Percentiles rank a stretch among this genome's conserved stretches.
phyloP scores from a whole-genome alignment of 2,113 vertebrate genomes.

The Sphyrna mokarran region DNA sequence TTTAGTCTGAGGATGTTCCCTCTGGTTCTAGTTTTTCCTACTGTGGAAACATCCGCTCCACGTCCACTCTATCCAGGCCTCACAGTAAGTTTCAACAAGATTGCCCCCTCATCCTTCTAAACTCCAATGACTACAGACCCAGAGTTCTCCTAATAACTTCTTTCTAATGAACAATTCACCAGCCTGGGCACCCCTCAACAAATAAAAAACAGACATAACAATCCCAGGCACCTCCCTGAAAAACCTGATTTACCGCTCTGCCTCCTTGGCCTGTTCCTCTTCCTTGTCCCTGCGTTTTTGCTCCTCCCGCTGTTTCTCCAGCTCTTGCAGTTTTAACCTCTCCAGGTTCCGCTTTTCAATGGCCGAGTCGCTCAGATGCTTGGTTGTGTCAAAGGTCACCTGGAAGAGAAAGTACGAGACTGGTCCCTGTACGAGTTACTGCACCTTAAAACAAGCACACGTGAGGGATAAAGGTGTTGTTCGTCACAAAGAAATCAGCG shows the following conservation, averaged over 20 bases:
- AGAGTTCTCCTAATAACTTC: not conserved
- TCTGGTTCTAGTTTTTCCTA: too few relatives aligned
- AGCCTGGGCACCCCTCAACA: not conserved
- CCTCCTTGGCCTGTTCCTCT: constrained; percentile 44
- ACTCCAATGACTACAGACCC: too few relatives aligned
- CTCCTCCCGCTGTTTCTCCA: constrained; percentile 54
- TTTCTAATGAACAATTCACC: not conserved
- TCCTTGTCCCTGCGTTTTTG: constrained; percentile 47
- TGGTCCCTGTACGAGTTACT: not conserved
- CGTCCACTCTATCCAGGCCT: too few relatives aligned
- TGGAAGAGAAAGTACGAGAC: constrained; percentile 42
- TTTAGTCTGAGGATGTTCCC: too few relatives aligned
- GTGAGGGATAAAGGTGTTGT: not conserved
- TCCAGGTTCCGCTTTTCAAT: constrained; percentile 56
- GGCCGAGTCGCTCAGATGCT: constrained; percentile 57
- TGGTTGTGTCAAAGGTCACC: constrained; percentile 57
- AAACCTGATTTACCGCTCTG: constrained; percentile 53
- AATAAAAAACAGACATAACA: not conserved
- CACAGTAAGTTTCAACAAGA: too few relatives aligned
- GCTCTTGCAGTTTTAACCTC: constrained; percentile 58
- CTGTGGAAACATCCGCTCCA: too few relatives aligned
- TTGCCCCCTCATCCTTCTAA: too few relatives aligned
- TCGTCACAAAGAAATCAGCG: not conserved
- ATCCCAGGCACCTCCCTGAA: not conserved
- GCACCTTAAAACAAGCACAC: not conserved